Conservation (phyloP, 2,113 vertebrate genomes). For the Halcyon malimbica region DNA sequence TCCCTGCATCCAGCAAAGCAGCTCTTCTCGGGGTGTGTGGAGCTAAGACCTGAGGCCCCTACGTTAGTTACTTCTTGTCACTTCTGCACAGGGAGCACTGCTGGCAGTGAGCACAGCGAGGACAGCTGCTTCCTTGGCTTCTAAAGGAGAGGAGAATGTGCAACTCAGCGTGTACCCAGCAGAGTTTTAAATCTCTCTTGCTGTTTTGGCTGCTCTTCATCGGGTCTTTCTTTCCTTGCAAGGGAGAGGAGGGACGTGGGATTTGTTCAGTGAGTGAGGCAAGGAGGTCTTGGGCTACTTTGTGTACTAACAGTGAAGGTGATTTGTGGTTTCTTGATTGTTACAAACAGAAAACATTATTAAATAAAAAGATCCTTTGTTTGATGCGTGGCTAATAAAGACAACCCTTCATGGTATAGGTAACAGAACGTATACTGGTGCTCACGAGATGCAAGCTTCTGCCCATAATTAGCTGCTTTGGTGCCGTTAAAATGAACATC, state of each 20-base stretch:
- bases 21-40: neutral
- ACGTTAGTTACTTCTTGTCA: neutral
- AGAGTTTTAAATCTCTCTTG: neutral
- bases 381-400: neutral
- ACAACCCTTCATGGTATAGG: neutral
- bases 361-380: neutral
- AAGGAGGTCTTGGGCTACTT: neutral
- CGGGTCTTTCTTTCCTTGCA: neutral
- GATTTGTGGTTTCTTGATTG: neutral
- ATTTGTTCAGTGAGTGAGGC: neutral
- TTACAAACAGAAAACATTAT: neutral
- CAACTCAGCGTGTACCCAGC: neutral
- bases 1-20: neutral
- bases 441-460: neutral
- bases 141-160: neutral
- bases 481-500: neutral
- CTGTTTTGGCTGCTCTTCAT: neutral
- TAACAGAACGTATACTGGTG: neutral
- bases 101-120: neutral
- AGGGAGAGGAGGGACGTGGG: neutral
- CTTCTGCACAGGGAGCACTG: neutral
- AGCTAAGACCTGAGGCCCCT: neutral
- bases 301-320: neutral
- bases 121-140: neutral
- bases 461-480: neutral